Evolutionary conservation across 92 coral and sea anemone species (phyloP).

Genomic region (Anthopleura xanthogrammica): DNA sequence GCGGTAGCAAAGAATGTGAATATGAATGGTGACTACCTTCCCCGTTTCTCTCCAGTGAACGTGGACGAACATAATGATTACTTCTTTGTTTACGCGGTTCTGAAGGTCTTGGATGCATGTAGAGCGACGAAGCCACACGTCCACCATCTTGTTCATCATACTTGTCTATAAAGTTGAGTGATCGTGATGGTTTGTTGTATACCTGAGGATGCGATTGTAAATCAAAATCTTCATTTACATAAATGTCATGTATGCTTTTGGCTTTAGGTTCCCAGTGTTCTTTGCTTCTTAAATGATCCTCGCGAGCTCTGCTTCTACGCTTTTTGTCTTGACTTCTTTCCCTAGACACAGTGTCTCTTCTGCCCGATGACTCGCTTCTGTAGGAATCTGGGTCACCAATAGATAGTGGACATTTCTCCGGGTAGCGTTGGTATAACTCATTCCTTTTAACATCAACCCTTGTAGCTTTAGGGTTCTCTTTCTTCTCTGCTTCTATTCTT

Average conservation of each 20-base stretch:
- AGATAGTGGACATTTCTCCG: constrained; percentile 25
- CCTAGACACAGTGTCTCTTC: not conserved
- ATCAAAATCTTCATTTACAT: not conserved
- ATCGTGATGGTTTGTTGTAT: not conserved
- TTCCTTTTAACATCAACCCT: not conserved
- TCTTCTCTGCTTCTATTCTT: not conserved
- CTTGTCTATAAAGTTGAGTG: not conserved
- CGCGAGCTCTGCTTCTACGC: not conserved
- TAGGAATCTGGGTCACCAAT: not conserved
- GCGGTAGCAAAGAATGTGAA: constrained; percentile 5
- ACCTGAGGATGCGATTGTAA: not conserved
- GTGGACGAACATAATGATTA: constrained; percentile 1
- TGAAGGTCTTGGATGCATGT: not conserved
- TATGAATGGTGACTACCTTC: not conserved
- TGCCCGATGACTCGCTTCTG: not conserved
- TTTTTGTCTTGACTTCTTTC: not conserved
- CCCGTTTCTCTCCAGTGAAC: not conserved
- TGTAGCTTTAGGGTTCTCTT: not conserved
- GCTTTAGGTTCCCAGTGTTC: constrained; percentile 3
- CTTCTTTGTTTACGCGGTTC: no score
- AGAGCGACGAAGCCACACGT: not conserved
- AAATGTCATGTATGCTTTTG: not conserved
- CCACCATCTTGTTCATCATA: not conserved
- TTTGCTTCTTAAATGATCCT: not conserved
- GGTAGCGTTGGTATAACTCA: constrained; percentile 16